Evolutionary conservation across 2,888 invertebrate species (phyloP), one percentile per base, ranked within the genome.

Genomic region (Melinaea menophilus): DNA sequence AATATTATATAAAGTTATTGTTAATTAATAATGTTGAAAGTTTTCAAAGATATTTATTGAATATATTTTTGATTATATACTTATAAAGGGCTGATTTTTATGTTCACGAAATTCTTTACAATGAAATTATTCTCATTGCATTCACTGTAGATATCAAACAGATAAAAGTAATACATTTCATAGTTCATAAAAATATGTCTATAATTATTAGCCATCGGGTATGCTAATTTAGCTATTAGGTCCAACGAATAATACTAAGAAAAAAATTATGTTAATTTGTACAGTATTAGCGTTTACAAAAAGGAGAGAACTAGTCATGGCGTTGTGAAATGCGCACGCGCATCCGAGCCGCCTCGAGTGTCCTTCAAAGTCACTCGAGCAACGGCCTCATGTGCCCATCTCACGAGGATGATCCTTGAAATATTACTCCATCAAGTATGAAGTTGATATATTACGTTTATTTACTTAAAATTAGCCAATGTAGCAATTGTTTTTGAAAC

Each of bases 241-340:
- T 31, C 11, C 22, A 31, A 31, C 51, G 9, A 51, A 51, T 22
- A 22, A 22, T 51, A 51, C 51, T 31, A 9, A 31, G 51, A 51
- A 51, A 51, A 51, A 31, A 51, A n/a, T 51, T n/a, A 51, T 51
- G 51, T 22, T 51, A 51, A 51, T 51, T 51, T 51, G 22, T 51
- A 51, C 31, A 12, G 22, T 51, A 51, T 51, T 51, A 51, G 61
- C 48, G 35, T 35, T 34, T 55, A 60, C 55, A 11, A 46, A 60
- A 58, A 58, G 54, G 45, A 62, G 55, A 47, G 46, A 57, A 2
- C 33, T 22, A 57, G 67, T 61, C 67, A 63, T 63, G 62, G 61
- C 64, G 56, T 54, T 61, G 61, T 65, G 63, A 67, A 65, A 67
- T 67, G 61, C 61, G 67, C 56, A 63, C 67, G 65, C 67, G 67